phyloP scores from a whole-genome alignment of 2,797 vertebrate species.

The Melanotaenia trifasciata region DNA sequence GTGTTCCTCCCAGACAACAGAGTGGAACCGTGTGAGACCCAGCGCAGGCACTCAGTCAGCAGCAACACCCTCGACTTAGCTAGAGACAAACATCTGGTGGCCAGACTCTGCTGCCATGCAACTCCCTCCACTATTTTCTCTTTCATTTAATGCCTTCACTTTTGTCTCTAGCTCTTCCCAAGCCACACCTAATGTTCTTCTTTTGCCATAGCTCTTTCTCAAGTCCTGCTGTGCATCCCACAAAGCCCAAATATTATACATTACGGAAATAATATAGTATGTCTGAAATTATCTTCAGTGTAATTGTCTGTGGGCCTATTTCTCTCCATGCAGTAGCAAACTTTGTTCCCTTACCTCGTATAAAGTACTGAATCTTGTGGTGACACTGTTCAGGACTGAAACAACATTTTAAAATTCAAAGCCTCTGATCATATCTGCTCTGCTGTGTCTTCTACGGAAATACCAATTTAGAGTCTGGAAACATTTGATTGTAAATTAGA shows the following conservation, averaged over 20 bases:
- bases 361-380: background rate
- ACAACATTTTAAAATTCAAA: background rate
- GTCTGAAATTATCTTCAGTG: conserved; percentile 37
- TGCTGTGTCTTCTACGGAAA: background rate
- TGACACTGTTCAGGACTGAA: background rate
- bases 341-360: conserved; percentile 7
- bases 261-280: conserved; percentile 39
- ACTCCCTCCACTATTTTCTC: conserved; percentile 45
- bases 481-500: background rate
- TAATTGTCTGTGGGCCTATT: conserved; percentile 25
- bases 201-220: conserved; percentile 25
- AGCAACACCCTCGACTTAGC: conserved; percentile 60
- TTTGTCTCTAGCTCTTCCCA: conserved; percentile 52
- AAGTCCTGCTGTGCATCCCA: conserved; percentile 35
- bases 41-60: conserved; percentile 45
- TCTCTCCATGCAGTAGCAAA: conserved; percentile 9
- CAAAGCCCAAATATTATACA: conserved; percentile 44
- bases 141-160: conserved; percentile 50
- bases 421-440: background rate
- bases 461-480: background rate
- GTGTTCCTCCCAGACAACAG: conserved; percentile 52
- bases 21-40: conserved; percentile 59
- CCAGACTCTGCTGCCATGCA: conserved; percentile 64
- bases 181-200: conserved; percentile 55
- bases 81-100: conserved; percentile 76